Evolutionary conservation across 2,797 vertebrate species (phyloP).

Genomic region (Ctenopoma multispine): DNA sequence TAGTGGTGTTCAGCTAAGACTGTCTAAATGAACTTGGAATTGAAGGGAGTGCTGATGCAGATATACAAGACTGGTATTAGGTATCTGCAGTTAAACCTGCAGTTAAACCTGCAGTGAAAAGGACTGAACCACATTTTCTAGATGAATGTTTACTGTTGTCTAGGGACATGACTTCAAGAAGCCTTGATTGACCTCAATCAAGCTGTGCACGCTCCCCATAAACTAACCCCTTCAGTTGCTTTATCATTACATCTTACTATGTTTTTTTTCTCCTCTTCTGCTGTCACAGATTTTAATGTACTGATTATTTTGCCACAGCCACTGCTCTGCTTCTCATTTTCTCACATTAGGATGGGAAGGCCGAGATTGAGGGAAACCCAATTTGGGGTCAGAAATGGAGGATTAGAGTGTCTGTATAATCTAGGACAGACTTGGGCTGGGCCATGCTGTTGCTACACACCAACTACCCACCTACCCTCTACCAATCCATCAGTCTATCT

Average conservation of each 20-base stretch:
- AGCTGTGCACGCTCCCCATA: constrained; percentile 43
- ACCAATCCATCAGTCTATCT: constrained; percentile 76
- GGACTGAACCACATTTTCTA: constrained; percentile 14
- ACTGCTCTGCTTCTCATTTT: constrained; percentile 72
- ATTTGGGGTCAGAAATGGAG: constrained; percentile 82
- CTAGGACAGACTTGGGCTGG: constrained; percentile 82
- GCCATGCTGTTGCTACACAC: constrained; percentile 66
- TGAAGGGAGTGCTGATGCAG: constrained; percentile 1
- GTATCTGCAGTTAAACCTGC: neutral
- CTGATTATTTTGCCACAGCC: constrained; percentile 78
- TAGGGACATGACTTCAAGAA: constrained; percentile 38
- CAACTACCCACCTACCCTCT: constrained; percentile 46
- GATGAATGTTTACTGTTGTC: constrained; percentile 48
- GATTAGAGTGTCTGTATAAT: constrained; percentile 86
- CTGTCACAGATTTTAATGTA: constrained; percentile 69
- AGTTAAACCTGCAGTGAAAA: neutral
- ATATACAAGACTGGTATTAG: neutral
- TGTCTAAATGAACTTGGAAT: constrained; percentile 14
- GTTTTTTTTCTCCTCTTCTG: constrained; percentile 27
- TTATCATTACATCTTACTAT: constrained; percentile 61
- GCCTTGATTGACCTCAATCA: constrained; percentile 69
- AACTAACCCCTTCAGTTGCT: constrained; percentile 60
- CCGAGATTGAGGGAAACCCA: constrained; percentile 85
- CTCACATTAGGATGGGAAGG: constrained; percentile 76
- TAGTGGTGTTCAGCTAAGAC: constrained; percentile 1